Evolutionary conservation across 2,113 vertebrate genomes (phyloP).

Genomic region (Hiodon alosoides): DNA sequence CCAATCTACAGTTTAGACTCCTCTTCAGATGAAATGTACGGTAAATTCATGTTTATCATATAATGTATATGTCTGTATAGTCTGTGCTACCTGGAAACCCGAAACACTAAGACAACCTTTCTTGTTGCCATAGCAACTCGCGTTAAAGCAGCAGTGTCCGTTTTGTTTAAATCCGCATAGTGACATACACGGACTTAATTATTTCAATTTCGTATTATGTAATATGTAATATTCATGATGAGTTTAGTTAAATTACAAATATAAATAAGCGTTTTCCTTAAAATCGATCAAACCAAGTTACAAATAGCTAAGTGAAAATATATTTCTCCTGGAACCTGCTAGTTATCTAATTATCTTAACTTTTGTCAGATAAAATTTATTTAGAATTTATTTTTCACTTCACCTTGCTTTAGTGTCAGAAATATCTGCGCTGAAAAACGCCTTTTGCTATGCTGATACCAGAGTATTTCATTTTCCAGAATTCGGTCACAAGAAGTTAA

Average conservation of each 20-base stretch:
- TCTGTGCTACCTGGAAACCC: neutral
- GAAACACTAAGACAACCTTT: neutral
- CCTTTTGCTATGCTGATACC: constrained; percentile 36
- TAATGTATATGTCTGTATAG: neutral
- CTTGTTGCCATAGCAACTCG: constrained; percentile 56
- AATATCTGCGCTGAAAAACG: constrained; percentile 37
- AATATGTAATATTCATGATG: neutral
- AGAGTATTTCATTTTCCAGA: constrained; percentile 43
- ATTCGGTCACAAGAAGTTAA: constrained; percentile 42
- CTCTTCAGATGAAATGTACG: neutral
- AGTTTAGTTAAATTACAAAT: no score
- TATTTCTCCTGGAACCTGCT: neutral
- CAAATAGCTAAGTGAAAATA: neutral
- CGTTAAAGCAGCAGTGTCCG: neutral
- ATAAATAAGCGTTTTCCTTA: no score
- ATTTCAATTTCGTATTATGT: neutral
- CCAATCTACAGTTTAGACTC: neutral
- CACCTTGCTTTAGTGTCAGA: neutral
- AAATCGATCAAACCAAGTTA: no score
- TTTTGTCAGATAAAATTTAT: no score
- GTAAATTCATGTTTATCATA: neutral
- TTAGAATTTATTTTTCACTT: no score
- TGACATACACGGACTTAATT: neutral
- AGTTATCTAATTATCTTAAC: constrained; percentile 15
- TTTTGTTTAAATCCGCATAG: neutral